Evolutionary conservation across 2,888 invertebrate genomes (phyloP).

Genomic region (Nudaria mundana): DNA sequence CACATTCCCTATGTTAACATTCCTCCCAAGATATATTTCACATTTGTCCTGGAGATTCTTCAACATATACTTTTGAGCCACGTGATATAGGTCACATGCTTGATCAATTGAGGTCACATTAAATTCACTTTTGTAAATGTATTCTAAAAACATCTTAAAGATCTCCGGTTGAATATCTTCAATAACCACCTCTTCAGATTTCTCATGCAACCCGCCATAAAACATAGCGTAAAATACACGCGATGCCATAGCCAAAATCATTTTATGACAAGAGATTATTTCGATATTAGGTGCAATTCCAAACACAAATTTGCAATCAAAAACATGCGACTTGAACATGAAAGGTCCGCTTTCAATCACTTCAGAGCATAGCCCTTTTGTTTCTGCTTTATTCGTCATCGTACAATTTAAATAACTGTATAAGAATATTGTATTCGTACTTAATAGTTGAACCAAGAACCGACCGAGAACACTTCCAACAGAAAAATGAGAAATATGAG

Average conservation of each 20-base stretch:
- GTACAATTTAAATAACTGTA: too few relatives aligned
- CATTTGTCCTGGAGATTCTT: not conserved
- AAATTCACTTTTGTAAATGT: not conserved
- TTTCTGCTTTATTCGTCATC: too few relatives aligned
- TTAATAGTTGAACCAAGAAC: too few relatives aligned
- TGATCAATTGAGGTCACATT: not conserved
- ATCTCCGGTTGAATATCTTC: not conserved
- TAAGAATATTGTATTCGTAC: too few relatives aligned
- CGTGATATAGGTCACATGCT: not conserved
- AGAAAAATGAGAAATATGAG: too few relatives aligned
- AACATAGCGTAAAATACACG: not conserved
- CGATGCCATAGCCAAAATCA: not conserved
- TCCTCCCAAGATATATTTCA: not conserved
- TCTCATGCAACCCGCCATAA: not conserved
- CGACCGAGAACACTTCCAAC: too few relatives aligned
- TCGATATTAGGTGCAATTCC: not conserved
- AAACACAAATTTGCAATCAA: not conserved
- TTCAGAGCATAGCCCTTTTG: not conserved
- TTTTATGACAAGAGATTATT: not conserved
- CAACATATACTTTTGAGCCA: not conserved
- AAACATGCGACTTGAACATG: not conserved
- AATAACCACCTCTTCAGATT: not conserved
- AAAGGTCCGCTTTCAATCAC: not conserved
- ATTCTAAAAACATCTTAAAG: not conserved
- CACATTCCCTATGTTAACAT: not conserved